A percentile compares a stretch with the other conserved stretches of the same genome.
Evolutionary conservation across 1,140 invertebrate genomes (phyloP).

Genomic region (Chrysomallon squamiferum): DNA sequence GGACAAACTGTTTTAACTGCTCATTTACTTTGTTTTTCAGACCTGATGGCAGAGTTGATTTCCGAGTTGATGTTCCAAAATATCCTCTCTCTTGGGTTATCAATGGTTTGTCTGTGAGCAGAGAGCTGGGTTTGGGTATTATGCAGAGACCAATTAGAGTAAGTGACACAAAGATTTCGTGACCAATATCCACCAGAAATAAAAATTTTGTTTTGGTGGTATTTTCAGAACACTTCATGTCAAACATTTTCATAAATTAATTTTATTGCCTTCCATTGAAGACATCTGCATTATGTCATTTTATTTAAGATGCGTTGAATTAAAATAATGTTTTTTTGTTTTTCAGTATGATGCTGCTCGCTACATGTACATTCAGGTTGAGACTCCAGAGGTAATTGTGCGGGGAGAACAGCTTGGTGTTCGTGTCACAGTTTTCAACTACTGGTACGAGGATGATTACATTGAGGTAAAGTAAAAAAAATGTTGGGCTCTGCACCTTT

Average conservation of each 20-base stretch:
- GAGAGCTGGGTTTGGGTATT: constrained; percentile 85
- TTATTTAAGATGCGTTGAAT: too few relatives aligned
- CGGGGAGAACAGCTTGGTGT: constrained; percentile 95
- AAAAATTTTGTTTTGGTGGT: too few relatives aligned
- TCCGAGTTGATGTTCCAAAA: constrained; percentile 85
- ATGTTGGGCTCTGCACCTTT: too few relatives aligned
- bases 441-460: constrained; percentile 79
- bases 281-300: too few relatives aligned
- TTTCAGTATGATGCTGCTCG: constrained; percentile 74
- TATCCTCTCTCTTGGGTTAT: constrained; percentile 90
- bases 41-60: constrained; percentile 66
- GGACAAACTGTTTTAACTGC: too few relatives aligned
- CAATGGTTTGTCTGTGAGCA: constrained; percentile 88
- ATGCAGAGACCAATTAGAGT: constrained; percentile 77
- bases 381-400: constrained; percentile 82
- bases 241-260: too few relatives aligned
- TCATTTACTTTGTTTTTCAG: constrained; percentile 22
- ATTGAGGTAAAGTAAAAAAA: constrained; percentile 67
- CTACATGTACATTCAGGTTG: constrained; percentile 94
- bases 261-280: too few relatives aligned
- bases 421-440: constrained; percentile 92
- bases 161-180: too few relatives aligned
- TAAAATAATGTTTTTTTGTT: too few relatives aligned
- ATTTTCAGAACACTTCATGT: too few relatives aligned
- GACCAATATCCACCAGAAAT: too few relatives aligned